Conservation (phyloP, 1,140 invertebrate genomes). For the Pseudomyrmex sp. region DNA sequence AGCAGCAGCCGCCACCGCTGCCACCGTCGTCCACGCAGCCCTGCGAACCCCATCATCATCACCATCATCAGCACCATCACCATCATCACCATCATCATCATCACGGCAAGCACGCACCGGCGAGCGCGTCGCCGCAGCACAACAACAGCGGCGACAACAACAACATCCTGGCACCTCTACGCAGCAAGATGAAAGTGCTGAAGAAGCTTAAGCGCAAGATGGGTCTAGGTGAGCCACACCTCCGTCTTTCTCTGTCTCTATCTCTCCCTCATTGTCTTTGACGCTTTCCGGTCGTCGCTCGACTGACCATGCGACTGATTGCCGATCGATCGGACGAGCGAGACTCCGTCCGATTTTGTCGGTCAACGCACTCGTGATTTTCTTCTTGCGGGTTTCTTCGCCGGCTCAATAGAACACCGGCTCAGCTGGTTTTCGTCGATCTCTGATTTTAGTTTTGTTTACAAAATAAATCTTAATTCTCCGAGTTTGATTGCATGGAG, state of each 20-base stretch:
- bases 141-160: conserved; percentile 77
- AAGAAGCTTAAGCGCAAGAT: conserved; percentile 87
- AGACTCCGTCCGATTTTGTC: neutral
- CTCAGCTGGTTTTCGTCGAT: neutral
- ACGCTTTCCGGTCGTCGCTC: neutral
- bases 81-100: conserved; percentile 72
- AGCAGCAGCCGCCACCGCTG: conserved; percentile 56
- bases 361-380: neutral
- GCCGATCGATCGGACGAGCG: conserved; percentile 16
- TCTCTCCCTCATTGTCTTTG: conserved; percentile 9
- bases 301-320: conserved; percentile 13
- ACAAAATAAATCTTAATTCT: neutral
- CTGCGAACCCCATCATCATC: conserved; percentile 73
- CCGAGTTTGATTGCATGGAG: neutral
- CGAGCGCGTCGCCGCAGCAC: conserved; percentile 63
- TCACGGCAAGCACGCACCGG: conserved; percentile 65
- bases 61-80: conserved; percentile 74
- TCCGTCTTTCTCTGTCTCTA: conserved; percentile 3
- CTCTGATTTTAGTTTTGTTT: no score
- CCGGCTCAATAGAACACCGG: neutral
- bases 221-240: conserved; percentile 85
- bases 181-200: conserved; percentile 87
- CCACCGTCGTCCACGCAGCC: conserved; percentile 43
- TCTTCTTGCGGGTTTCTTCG: no score
- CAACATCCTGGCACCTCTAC: conserved; percentile 84